A percentile compares a stretch with the other conserved stretches of the same genome.
phyloP scores from a whole-genome alignment of 1,140 invertebrate genomes.

The Panonychus citri region DNA sequence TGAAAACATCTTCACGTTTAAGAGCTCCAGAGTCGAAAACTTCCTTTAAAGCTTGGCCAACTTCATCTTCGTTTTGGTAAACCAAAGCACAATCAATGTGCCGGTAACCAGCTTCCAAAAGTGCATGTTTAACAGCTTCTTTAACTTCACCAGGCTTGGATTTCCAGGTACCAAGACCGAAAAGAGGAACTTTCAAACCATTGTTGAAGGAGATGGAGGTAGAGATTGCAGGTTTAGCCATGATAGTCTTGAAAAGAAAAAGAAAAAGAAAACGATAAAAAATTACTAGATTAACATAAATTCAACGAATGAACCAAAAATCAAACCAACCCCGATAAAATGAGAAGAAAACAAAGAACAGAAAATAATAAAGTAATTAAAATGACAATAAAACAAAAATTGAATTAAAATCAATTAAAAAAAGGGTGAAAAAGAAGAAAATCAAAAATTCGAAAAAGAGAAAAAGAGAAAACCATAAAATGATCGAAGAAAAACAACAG shows the following conservation, averaged over 20 bases:
- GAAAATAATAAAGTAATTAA: too few relatives aligned
- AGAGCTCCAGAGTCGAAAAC: conserved; percentile 19
- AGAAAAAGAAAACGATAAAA: too few relatives aligned
- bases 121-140: conserved; percentile 36
- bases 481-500: too few relatives aligned
- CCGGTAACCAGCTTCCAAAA: conserved; percentile 1
- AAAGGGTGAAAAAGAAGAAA: too few relatives aligned
- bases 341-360: too few relatives aligned
- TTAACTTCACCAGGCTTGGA: conserved; percentile 43
- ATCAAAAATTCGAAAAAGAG: too few relatives aligned
- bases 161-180: conserved; percentile 37
- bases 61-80: conserved; percentile 2
- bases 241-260: not conserved
- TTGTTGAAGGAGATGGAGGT: not conserved
- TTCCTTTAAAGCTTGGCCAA: conserved; percentile 3
- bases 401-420: too few relatives aligned
- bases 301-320: too few relatives aligned
- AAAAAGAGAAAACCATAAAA: too few relatives aligned
- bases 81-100: conserved; percentile 2
- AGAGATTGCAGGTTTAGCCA: not conserved
- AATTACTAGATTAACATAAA: too few relatives aligned
- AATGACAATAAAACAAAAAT: too few relatives aligned
- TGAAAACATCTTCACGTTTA: conserved; percentile 55
- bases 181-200: not conserved
- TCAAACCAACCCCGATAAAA: too few relatives aligned